Base-by-base conservation (phyloP, 2,888 invertebrate genomes). In the Agapostemon virescens region DNA sequence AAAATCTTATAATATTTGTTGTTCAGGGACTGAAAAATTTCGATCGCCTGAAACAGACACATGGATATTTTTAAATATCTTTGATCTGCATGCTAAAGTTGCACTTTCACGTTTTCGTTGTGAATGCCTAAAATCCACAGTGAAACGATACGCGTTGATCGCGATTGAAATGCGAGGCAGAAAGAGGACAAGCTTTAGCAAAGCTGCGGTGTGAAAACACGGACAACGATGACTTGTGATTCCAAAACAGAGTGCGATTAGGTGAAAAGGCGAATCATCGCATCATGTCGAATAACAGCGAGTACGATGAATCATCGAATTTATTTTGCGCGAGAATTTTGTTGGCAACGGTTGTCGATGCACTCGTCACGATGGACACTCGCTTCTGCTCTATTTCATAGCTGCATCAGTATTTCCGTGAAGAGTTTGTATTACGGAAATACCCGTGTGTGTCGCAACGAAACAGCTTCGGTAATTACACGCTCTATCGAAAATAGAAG, bases 271-370 rank as follows among this genome's bases (percentile, higher is more conserved):
- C 69, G 38, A 69, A 49, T 73, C 79, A 58, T 66, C 74, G 58
- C 79, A 58, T 66, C 74, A 49, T 20, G 52, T 33, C 33, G 61
- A 42, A 38, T 36, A 63, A 38, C 63, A 68, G 9, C 23, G 30
- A 52, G 40, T 61, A 45, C 73, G 30, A 40, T 81, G 81, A 81
- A 75, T 81, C 81, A 81, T 75, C 52, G 33, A 55, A 72, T 75
- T 81, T 81, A 81, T 75, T 81, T 81, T 40, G 55, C 64, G 26
- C 23, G 64, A 66, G 75, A 49, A 75, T 67, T 71, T 36, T 58
- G 45, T 64, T 80, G 81, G 81, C 81, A 81, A 74, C 63, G 40
- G 40, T 52, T 52, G 73, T 64, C 75, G 63, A 75, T 81, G 61
- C 15, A 2, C 45, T 68, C 45, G 55, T 71, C 75, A 45, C n/a